A percentile compares a stretch with the other conserved stretches of the same genome.
These are phyloP conservation scores for Diplodus puntazzo DNA, from an alignment of 2,797 vertebrate genomes.

Conservation along the genomic window DNA sequence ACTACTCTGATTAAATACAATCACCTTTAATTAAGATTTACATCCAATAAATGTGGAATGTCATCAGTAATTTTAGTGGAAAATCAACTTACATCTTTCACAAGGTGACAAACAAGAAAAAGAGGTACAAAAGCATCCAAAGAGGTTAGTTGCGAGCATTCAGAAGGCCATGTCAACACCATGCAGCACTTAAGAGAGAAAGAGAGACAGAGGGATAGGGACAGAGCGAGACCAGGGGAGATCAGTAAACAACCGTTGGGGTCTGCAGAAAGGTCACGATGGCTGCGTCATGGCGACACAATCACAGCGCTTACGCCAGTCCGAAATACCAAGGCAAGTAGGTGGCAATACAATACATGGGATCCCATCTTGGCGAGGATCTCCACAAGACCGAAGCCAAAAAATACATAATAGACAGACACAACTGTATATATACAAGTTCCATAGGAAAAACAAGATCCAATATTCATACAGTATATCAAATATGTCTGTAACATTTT, in stretches of 20 bases:
- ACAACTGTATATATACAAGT: slow-evolving; percentile 60
- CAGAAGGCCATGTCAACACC: slow-evolving; percentile 74
- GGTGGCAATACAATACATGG: slow-evolving; percentile 71
- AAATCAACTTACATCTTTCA: slow-evolving; percentile 68
- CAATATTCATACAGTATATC: slow-evolving; percentile 69
- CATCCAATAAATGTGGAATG: slow-evolving; percentile 77
- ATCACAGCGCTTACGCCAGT: slow-evolving; percentile 73
- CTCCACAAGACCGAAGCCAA: slow-evolving; percentile 69
- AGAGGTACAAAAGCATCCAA: slow-evolving; percentile 75
- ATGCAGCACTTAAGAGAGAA: slow-evolving; percentile 79
- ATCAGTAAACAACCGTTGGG: slow-evolving; percentile 56
- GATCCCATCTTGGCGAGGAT: slow-evolving; percentile 49
- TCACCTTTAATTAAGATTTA: slow-evolving; percentile 78
- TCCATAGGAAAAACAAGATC: slow-evolving; percentile 57
- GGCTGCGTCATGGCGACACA: slow-evolving; percentile 68
- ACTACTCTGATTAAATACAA: slow-evolving; percentile 69
- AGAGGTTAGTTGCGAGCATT: slow-evolving; percentile 75
- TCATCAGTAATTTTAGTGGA: slow-evolving; percentile 62
- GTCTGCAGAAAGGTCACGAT: slow-evolving; percentile 61
- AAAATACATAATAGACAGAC: slow-evolving; percentile 57
- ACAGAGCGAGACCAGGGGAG: slow-evolving; percentile 61
- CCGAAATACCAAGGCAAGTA: slow-evolving; percentile 81
- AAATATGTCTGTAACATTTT: slow-evolving; percentile 78
- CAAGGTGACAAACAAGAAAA: slow-evolving; percentile 58
- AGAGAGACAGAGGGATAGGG: slow-evolving; percentile 48